Evolutionary conservation across 2,888 invertebrate species (phyloP).

Genomic region (Cephus rjabovi): DNA sequence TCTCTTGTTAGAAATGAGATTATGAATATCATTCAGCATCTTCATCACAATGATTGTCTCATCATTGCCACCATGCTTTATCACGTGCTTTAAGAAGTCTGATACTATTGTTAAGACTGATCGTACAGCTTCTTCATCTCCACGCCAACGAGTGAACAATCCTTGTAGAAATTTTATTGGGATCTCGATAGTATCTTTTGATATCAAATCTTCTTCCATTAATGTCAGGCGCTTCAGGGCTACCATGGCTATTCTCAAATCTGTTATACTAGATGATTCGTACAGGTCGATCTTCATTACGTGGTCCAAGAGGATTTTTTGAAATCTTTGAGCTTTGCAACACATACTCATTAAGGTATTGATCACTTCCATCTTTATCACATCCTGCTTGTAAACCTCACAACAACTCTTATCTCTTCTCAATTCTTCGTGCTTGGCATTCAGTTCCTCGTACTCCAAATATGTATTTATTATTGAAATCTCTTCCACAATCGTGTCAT

Average conservation of each 20-base stretch:
- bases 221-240: slow-evolving; percentile 55
- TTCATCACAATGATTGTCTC: slow-evolving; percentile 7
- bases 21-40: slow-evolving; percentile 16
- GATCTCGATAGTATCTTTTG: slow-evolving; percentile 42
- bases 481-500: slow-evolving; percentile 17
- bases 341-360: slow-evolving; percentile 49
- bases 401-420: slow-evolving; percentile 18
- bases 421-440: slow-evolving; percentile 18
- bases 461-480: background rate
- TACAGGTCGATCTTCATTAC: slow-evolving; percentile 49
- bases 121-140: slow-evolving; percentile 53
- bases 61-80: slow-evolving; percentile 9
- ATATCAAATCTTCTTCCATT: slow-evolving; percentile 40
- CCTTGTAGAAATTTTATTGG: slow-evolving; percentile 51
- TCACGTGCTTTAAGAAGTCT: slow-evolving; percentile 34
- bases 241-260: slow-evolving; percentile 53
- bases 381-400: slow-evolving; percentile 19
- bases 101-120: slow-evolving; percentile 59
- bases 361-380: slow-evolving; percentile 43
- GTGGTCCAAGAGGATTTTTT: slow-evolving; percentile 39
- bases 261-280: slow-evolving; percentile 31
- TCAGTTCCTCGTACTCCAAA: background rate
- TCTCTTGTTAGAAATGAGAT: slow-evolving; percentile 24
- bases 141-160: slow-evolving; percentile 52
- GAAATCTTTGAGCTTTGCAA: slow-evolving; percentile 28